A percentile compares a stretch with the other conserved stretches of the same genome.
Evolutionary conservation across 1,140 invertebrate genomes (phyloP).

Genomic region (Antheraea mylitta): DNA sequence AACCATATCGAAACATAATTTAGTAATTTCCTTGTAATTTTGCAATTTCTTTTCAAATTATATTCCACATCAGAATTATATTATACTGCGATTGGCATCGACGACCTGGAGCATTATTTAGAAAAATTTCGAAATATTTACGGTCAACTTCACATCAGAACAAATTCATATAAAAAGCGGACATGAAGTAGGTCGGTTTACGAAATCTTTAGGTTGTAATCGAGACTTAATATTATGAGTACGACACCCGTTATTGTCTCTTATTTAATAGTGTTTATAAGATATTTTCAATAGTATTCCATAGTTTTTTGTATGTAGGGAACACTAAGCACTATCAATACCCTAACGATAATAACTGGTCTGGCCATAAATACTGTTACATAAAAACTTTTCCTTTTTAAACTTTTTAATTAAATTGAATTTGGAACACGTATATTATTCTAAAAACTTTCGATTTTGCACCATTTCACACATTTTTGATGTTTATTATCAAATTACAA

Average conservation of each 20-base stretch:
- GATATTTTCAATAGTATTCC: background rate
- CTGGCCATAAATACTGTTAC: too few species aligned
- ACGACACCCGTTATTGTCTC: background rate
- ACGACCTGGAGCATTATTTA: background rate
- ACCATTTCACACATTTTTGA: too few species aligned
- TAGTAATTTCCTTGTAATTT: background rate
- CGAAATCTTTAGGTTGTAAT: background rate
- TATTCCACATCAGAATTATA: background rate
- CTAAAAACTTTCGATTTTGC: too few species aligned
- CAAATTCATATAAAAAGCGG: background rate
- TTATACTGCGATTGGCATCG: background rate
- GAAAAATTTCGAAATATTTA: background rate
- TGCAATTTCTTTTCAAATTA: constrained; percentile 2
- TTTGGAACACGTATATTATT: too few species aligned
- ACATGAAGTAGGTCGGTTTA: background rate
- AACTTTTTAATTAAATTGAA: too few species aligned
- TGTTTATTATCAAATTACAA: too few species aligned
- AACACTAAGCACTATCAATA: too few species aligned
- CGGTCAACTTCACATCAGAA: background rate
- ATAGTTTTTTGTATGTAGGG: too few species aligned
- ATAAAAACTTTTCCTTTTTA: too few species aligned
- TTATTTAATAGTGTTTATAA: background rate
- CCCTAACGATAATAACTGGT: too few species aligned
- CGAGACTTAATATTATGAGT: background rate
- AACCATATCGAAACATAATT: background rate